phyloP scores from a whole-genome alignment of 2,888 invertebrate species.

The Tenthredo notha region DNA sequence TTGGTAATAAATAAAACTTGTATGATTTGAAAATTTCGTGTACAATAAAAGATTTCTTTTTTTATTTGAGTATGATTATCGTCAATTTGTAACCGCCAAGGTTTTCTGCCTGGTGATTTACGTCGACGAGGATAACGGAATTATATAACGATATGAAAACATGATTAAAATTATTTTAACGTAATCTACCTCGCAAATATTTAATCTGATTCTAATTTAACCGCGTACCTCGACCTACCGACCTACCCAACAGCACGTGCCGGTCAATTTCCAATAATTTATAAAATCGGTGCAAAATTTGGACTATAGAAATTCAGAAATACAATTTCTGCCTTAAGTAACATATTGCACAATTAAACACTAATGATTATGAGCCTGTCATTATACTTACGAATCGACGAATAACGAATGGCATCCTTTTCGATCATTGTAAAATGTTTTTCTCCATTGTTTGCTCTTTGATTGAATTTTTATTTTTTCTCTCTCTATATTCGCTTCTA shows the following conservation, averaged over 20 bases:
- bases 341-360: background rate
- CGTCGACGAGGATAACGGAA: background rate
- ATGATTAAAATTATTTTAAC: slow-evolving; percentile 23
- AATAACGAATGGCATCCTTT: background rate
- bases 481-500: background rate
- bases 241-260: background rate
- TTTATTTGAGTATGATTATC: slow-evolving; percentile 42
- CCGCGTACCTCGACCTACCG: background rate
- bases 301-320: background rate
- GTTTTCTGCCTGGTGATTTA: slow-evolving; percentile 3
- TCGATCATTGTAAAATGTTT: background rate
- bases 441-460: background rate
- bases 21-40: background rate
- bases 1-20: background rate
- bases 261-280: slow-evolving; percentile 16
- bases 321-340: background rate
- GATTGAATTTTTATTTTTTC: background rate
- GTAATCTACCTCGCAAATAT: slow-evolving; percentile 38
- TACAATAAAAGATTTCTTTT: slow-evolving; percentile 20
- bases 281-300: background rate
- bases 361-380: background rate
- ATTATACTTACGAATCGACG: background rate
- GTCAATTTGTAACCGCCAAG: slow-evolving; percentile 33
- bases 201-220: slow-evolving; percentile 30
- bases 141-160: slow-evolving; percentile 45